Evolutionary conservation across 2,113 vertebrate species (phyloP), one percentile per base, ranked within the genome.

Genomic region (Ctenodactylus gundi): DNA sequence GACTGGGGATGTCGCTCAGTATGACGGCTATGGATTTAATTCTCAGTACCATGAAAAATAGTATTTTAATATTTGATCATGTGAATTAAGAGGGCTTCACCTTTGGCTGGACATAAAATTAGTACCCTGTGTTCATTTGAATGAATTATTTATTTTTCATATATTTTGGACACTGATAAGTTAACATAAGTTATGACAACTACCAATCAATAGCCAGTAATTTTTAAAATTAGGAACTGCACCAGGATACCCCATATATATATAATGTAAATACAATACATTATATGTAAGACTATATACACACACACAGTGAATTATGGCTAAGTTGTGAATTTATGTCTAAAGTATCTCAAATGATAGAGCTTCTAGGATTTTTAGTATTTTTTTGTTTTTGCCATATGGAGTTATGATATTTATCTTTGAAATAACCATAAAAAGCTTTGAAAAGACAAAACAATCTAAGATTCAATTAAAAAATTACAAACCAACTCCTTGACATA

Each of bases 361-460:
- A n/a, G n/a, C n/a, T n/a, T n/a, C n/a, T n/a, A 12, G 91, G 41
- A 25, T 95, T 57, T 62, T 89, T 27, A 46, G 60, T 67, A 39
- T 85, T 36, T 96, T 78, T 53, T 68, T 95, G 8, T 72, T 95
- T 91, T 83, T 85, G 67, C 57, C 62, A 90, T 90, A 84, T 90
- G 76, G 76, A 51, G 78, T n/a, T n/a, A 23, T 67, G 34, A 39
- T 53, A 81, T 73, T 94, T 94, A 58, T 70, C 20, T 21, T 85
- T 89, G 25, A 77, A 73, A 53, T 87, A 85, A 73, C 15, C 78
- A 73, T 41, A 41, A 46, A 51, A 85, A 41, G 70, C 46, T 85
- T 78, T 41, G 4, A 57, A 78, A 78, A 58, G 36, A 60, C 62
- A 67, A 11, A 31, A 70, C 18, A 73, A 62, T 36, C 15, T 75